A percentile compares a stretch with the other conserved stretches of the same genome.
Conservation (phyloP, 2,888 invertebrate species). For the Osmoderma eremita region DNA sequence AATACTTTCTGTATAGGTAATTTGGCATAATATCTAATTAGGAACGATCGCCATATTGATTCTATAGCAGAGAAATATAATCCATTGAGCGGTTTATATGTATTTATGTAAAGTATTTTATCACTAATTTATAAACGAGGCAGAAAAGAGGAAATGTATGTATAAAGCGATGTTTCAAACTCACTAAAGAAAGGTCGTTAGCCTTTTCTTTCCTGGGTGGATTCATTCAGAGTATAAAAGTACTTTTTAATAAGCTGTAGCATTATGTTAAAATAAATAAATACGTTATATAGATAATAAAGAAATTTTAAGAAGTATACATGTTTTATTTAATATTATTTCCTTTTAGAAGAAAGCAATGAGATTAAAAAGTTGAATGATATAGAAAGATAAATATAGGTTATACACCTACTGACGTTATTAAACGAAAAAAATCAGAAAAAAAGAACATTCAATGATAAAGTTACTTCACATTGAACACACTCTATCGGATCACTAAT, state of each 20-base stretch:
- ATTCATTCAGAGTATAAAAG: slow-evolving; percentile 22
- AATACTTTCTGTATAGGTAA: slow-evolving; percentile 15
- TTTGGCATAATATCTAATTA: not conserved
- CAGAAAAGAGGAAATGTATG: slow-evolving; percentile 14
- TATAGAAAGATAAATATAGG: too few relatives aligned
- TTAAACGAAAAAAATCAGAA: too few relatives aligned
- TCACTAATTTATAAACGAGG: slow-evolving; percentile 21
- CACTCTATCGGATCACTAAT: too few relatives aligned
- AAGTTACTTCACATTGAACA: too few relatives aligned
- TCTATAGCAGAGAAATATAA: not conserved
- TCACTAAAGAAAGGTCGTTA: slow-evolving; percentile 29
- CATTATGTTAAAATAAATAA: slow-evolving; percentile 21
- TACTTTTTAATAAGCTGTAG: slow-evolving; percentile 38
- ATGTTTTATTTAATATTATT: slow-evolving; percentile 1
- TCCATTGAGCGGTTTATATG: not conserved
- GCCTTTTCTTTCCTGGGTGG: slow-evolving; percentile 31
- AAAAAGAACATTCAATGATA: too few relatives aligned
- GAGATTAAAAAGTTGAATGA: too few relatives aligned
- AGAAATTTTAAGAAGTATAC: slow-evolving; percentile 10
- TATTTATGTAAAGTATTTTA: slow-evolving; percentile 16
- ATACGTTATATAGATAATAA: slow-evolving; percentile 24
- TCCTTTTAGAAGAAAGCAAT: too few relatives aligned
- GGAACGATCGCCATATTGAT: not conserved
- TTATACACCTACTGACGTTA: too few relatives aligned
- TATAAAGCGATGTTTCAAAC: not conserved